These are phyloP conservation scores for Steinernema carpocapsae DNA, from an alignment of 2,888 invertebrate species.

Conservation along the genomic window DNA sequence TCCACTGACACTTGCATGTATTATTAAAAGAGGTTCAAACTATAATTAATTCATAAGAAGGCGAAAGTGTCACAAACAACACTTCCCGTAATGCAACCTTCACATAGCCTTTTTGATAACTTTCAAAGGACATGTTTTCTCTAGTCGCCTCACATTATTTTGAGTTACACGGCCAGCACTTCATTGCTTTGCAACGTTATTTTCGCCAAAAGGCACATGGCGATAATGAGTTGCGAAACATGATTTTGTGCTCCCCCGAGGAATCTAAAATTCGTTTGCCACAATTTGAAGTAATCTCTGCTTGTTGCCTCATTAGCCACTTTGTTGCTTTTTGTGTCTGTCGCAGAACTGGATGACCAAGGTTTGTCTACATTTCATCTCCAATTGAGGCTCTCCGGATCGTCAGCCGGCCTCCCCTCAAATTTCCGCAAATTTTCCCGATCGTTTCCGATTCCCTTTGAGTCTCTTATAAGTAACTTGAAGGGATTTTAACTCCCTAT, in stretches of 20 bases:
- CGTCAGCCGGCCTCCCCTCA: background rate
- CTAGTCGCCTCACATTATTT: no score
- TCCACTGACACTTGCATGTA: background rate
- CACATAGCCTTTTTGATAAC: no score
- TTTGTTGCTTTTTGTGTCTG: constrained; percentile 11
- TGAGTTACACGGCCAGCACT: no score
- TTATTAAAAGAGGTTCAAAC: constrained; percentile 11
- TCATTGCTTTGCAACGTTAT: no score
- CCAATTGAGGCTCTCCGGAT: background rate
- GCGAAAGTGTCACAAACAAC: no score
- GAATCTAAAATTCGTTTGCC: background rate
- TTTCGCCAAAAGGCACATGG: no score
- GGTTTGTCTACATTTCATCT: background rate
- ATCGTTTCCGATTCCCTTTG: constrained; percentile 21
- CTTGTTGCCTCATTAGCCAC: constrained; percentile 2
- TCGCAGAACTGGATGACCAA: background rate
- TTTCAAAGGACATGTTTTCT: no score
- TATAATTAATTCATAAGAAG: background rate
- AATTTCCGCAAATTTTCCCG: constrained; percentile 9
- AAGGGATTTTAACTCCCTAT: constrained; percentile 9
- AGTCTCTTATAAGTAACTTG: background rate
- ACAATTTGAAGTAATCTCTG: constrained; percentile 15
- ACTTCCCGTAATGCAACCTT: no score
- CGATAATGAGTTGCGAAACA: background rate
- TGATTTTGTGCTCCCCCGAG: constrained; percentile 4